Percentiles rank a stretch among this genome's conserved stretches.
These are phyloP conservation scores for Yponomeuta malinellus DNA, from an alignment of 2,888 invertebrate genomes.

Conservation along the genomic window DNA sequence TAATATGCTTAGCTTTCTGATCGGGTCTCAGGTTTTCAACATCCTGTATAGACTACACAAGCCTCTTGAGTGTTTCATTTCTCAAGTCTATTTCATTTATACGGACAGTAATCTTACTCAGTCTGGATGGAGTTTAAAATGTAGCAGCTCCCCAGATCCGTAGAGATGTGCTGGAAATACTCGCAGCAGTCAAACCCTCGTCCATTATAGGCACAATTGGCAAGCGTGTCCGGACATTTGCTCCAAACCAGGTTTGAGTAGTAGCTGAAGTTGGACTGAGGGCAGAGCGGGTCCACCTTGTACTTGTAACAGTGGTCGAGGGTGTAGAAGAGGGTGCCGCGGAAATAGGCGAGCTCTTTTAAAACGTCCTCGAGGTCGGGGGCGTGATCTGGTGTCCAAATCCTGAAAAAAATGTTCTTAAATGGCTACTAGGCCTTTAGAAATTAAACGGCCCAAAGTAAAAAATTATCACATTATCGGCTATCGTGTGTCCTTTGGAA, in stretches of 20 bases:
- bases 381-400: slow-evolving; percentile 80
- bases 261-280: slow-evolving; percentile 74
- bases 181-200: slow-evolving; percentile 76
- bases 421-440: not conserved
- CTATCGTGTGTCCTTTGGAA: too few relatives aligned
- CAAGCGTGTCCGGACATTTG: slow-evolving; percentile 66
- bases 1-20: too few relatives aligned
- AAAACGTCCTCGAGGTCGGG: slow-evolving; percentile 82
- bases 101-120: slow-evolving; percentile 41
- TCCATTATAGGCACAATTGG: slow-evolving; percentile 71
- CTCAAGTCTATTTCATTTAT: not conserved
- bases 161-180: slow-evolving; percentile 75
- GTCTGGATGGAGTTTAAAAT: slow-evolving; percentile 77
- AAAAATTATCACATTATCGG: too few relatives aligned
- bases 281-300: slow-evolving; percentile 69
- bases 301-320: slow-evolving; percentile 76
- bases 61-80: too few relatives aligned
- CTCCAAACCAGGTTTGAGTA: slow-evolving; percentile 74
- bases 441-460: too few relatives aligned
- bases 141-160: slow-evolving; percentile 77
- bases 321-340: slow-evolving; percentile 80
- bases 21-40: too few relatives aligned
- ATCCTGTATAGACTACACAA: too few relatives aligned
- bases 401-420: slow-evolving; percentile 47
- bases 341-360: slow-evolving; percentile 81